phyloP scores from a whole-genome alignment of 2,888 invertebrate species.

The Apodemia duryi region DNA sequence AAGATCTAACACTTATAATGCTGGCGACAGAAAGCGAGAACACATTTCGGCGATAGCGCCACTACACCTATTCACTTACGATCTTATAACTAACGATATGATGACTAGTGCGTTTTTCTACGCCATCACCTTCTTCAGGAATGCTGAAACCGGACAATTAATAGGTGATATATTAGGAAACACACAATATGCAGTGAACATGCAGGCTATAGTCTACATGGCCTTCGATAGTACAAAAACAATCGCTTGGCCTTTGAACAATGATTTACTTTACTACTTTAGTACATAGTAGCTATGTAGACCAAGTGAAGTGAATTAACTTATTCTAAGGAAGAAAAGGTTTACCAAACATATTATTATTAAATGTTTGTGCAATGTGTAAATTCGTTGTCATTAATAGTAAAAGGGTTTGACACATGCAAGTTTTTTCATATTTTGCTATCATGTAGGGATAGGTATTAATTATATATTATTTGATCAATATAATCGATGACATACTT shows the following conservation, averaged over 20 bases:
- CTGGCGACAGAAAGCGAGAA: slow-evolving; percentile 27
- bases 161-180: slow-evolving; percentile 55
- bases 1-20: slow-evolving; percentile 11
- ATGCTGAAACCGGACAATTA: slow-evolving; percentile 81
- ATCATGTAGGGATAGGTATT: too few relatives aligned
- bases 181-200: slow-evolving; percentile 40
- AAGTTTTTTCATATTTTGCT: too few relatives aligned
- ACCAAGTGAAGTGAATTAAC: neutral
- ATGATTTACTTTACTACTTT: neutral
- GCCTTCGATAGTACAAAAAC: neutral
- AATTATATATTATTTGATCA: too few relatives aligned
- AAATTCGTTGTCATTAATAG: too few relatives aligned
- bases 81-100: slow-evolving; percentile 79
- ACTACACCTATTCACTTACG: slow-evolving; percentile 60
- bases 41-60: slow-evolving; percentile 22
- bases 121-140: slow-evolving; percentile 89
- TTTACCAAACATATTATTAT: too few relatives aligned
- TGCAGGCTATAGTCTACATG: neutral
- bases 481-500: too few relatives aligned
- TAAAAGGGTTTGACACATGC: too few relatives aligned
- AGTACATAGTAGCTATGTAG: neutral
- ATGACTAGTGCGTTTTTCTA: slow-evolving; percentile 67
- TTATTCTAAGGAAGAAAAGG: too few relatives aligned
- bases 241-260: neutral
- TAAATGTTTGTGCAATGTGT: too few relatives aligned